These are phyloP conservation scores for Pantherophis guttatus DNA, from an alignment of 2,113 vertebrate genomes.

Conservation along the genomic window DNA sequence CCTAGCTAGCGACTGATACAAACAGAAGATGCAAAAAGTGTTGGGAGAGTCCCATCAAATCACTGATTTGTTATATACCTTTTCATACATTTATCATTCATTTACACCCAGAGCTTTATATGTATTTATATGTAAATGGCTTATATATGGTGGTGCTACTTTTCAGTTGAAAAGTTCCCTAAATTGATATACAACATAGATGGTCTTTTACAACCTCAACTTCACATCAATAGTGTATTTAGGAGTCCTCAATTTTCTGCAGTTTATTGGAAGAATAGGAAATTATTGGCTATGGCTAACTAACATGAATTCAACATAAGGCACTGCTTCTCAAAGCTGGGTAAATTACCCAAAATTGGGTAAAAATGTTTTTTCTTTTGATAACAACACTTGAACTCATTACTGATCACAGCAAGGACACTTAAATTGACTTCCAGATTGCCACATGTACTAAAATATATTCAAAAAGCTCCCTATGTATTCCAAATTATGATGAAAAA, in stretches of 20 bases:
- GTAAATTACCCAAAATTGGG: not conserved
- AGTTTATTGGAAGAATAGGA: not conserved
- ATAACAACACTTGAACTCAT: not conserved
- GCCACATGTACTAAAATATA: not conserved
- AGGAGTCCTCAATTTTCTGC: not conserved
- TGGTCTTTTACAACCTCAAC: not conserved
- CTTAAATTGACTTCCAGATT: not conserved
- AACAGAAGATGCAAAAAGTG: not conserved
- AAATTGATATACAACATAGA: not conserved
- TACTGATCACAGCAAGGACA: not conserved
- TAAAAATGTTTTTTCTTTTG: not conserved
- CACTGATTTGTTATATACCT: not conserved
- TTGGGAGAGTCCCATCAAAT: not conserved
- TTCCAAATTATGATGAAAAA: not conserved
- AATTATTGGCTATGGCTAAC: not conserved
- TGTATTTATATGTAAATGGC: not conserved
- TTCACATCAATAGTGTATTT: not conserved
- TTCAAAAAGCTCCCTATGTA: not conserved
- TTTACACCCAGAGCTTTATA: not conserved
- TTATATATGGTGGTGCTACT: not conserved
- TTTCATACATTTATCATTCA: not conserved
- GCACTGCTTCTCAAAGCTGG: not conserved
- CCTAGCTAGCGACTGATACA: not conserved
- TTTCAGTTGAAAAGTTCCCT: not conserved
- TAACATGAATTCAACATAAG: not conserved